Evolutionary conservation across 2,113 vertebrate species (phyloP), one percentile per base, ranked within the genome.

Genomic region (Sminthopsis crassicaudata): DNA sequence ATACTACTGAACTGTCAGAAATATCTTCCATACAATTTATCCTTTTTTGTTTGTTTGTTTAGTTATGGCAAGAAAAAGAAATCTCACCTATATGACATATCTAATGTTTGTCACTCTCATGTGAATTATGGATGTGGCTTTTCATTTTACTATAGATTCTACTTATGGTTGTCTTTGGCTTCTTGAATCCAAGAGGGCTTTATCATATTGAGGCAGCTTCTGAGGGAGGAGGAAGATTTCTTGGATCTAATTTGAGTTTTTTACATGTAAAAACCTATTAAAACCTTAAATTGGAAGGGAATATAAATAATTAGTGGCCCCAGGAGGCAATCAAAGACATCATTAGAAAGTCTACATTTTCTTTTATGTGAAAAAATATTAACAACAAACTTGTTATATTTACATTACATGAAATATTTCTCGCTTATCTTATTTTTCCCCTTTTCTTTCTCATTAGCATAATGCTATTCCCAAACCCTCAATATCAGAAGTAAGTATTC

Each of bases 91-190:
- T 2, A 26, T 5, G 11, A 23, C 12, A 55, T 92, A 54, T 90
- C 27, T 57, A 1, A 0, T 60, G 46, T 42, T 93, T 84, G 8
- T 24, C 8, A 53, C 42, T 27, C 3, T 30, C 91, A 8, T 2
- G 0, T 91, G 42, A 88, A 30, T 84, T 88, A 4, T 92, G 48
- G 25, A 19, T 51, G 48, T 76, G 53, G 92, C 50, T 93, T 96
- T 90, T 92, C 91, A 92, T 46, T 91, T 94, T 50, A n/a, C 14
- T 76, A 57, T 67, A 92, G 46, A 92, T 51, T 90, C 90, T n/a
- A 95, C 42, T 50, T 50, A 67, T 84, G 67, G 16, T 88, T 27
- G 50, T 46, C 88, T 95, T 93, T 97, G 48, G 6, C 52, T 93
- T 95, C 50, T 53, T 67, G 42, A 91, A 94, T 51, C 11, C 93